A percentile compares a stretch with the other conserved stretches of the same genome.
Conservation (phyloP, 2,888 invertebrate genomes). For the Tridacna crocea region DNA sequence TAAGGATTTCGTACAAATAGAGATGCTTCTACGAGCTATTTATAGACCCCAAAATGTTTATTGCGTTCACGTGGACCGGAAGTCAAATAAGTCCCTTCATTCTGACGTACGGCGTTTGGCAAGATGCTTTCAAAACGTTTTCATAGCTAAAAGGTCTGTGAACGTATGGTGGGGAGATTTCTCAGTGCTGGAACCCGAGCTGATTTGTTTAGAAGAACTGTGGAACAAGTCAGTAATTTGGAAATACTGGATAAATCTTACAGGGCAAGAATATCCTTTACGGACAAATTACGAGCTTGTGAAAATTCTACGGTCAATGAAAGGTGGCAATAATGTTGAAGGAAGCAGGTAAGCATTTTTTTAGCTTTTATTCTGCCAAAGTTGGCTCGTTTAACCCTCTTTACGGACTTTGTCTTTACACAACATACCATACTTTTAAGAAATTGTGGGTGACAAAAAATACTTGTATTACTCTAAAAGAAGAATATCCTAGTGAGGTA, state of each 20-base stretch:
- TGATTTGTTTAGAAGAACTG: conserved; percentile 73
- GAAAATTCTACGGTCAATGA: conserved; percentile 71
- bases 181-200: conserved; percentile 74
- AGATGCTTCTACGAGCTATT: conserved; percentile 70
- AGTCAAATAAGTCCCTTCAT: conserved; percentile 43
- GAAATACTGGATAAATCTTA: conserved; percentile 82
- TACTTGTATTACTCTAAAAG: too few species aligned
- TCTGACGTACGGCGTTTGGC: conserved; percentile 51
- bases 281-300: conserved; percentile 80
- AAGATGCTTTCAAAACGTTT: conserved; percentile 72
- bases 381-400: too few species aligned
- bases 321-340: conserved; percentile 78
- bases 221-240: conserved; percentile 59
- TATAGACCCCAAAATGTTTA: conserved; percentile 77
- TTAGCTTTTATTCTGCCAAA: too few species aligned
- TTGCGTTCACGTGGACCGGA: conserved; percentile 76
- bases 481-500: too few species aligned
- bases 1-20: conserved; percentile 67
- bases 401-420: too few species aligned
- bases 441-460: too few species aligned
- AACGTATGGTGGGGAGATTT: conserved; percentile 75
- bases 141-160: conserved; percentile 61
- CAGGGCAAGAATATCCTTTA: conserved; percentile 80
- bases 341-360: conserved; percentile 51
- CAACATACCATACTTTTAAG: too few species aligned